Evolutionary conservation across 2,113 vertebrate species (phyloP).

Genomic region (Copsychus sechellarum): DNA sequence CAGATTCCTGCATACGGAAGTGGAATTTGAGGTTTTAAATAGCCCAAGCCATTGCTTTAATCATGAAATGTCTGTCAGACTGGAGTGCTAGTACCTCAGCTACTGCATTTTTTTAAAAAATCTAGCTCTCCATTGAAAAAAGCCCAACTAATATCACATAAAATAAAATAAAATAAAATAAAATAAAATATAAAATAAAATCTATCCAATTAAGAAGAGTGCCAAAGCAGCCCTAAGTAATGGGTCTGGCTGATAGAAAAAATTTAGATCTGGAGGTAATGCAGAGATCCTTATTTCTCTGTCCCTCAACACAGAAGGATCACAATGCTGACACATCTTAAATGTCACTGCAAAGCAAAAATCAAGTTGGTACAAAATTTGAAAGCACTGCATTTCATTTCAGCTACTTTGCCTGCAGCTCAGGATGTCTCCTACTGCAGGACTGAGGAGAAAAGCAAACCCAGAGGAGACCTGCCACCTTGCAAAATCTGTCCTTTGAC

Average conservation of each 20-base stretch:
- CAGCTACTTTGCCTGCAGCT: not conserved
- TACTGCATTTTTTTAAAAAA: not conserved
- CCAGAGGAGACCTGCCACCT: not conserved
- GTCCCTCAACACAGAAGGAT: not conserved
- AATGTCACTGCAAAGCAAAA: constrained; percentile 11
- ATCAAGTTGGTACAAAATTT: not conserved
- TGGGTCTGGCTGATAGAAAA: not conserved
- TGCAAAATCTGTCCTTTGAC: not conserved
- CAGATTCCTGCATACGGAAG: not conserved
- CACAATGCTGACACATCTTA: not conserved
- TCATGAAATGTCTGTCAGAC: not conserved
- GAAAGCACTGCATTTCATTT: not conserved
- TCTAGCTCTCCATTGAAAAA: not conserved
- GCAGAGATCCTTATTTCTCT: not conserved
- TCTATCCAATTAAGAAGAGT: not conserved
- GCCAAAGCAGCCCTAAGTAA: not conserved
- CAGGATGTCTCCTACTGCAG: not conserved
- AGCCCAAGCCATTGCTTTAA: not conserved
- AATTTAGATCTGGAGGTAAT: not conserved
- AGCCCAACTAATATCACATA: not conserved
- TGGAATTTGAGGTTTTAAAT: not conserved
- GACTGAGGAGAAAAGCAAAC: not conserved
- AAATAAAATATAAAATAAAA: not conserved
- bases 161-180: not conserved
- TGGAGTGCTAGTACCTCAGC: not conserved